Percentiles rank a stretch among this genome's conserved stretches.
phyloP scores from a whole-genome alignment of 2,113 vertebrate genomes.

The Xenopus borealis region DNA sequence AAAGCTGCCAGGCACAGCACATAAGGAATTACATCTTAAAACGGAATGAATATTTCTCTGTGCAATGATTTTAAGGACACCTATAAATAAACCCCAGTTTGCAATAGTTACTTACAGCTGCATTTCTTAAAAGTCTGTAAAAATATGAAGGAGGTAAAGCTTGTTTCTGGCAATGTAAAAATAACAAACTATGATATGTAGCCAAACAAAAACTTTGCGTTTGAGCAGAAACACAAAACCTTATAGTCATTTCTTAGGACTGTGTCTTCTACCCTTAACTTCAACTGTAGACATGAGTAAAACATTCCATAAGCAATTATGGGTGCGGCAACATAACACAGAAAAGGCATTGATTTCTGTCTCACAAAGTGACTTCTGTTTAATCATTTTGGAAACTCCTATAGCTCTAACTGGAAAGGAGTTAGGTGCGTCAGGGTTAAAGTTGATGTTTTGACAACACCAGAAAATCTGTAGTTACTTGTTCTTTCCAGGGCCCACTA shows the following conservation, averaged over 20 bases:
- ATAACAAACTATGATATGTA: too few species aligned
- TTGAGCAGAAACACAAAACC: background rate
- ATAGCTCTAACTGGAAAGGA: constrained; percentile 44
- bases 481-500: constrained; percentile 14
- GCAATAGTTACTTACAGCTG: too few species aligned
- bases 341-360: constrained; percentile 60
- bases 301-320: constrained; percentile 58
- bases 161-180: background rate
- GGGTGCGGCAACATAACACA: constrained; percentile 60
- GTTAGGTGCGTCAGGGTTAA: constrained; percentile 29
- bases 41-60: too few species aligned
- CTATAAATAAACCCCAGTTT: too few species aligned
- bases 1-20: too few species aligned
- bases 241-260: background rate
- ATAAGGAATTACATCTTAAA: too few species aligned
- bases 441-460: constrained; percentile 45
- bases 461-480: constrained; percentile 37
- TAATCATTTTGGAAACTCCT: constrained; percentile 33
- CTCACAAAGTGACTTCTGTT: constrained; percentile 32
- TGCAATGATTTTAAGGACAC: too few species aligned
- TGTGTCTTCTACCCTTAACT: constrained; percentile 33
- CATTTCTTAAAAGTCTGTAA: too few species aligned
- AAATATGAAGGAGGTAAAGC: too few species aligned
- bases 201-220: background rate
- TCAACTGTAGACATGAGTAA: constrained; percentile 45